phyloP scores from a whole-genome alignment of 2,797 vertebrate species.

The Poecilia gillii region DNA sequence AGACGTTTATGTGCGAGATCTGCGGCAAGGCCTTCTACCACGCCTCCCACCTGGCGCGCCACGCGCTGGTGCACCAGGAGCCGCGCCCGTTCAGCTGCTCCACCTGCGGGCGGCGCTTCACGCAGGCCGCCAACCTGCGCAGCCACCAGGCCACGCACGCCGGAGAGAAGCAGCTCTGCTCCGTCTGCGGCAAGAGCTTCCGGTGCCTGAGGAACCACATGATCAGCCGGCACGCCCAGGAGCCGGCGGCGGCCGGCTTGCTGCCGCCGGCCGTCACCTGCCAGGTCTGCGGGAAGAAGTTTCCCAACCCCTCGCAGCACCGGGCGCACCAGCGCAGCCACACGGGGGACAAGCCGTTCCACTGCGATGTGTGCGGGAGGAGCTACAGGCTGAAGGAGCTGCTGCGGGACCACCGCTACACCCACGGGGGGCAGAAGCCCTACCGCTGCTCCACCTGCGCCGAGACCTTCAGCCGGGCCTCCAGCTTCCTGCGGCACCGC shows the following conservation, averaged over 20 bases:
- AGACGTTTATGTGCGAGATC: conserved; percentile 62
- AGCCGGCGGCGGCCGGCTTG: background rate
- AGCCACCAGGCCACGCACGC: conserved; percentile 54
- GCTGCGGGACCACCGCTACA: conserved; percentile 49
- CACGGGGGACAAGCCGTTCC: conserved; percentile 50
- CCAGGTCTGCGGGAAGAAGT: conserved; percentile 55
- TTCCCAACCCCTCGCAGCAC: conserved; percentile 48
- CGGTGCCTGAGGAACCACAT: conserved; percentile 60
- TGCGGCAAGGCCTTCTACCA: conserved; percentile 64
- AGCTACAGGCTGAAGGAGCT: conserved; percentile 47
- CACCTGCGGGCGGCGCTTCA: conserved; percentile 56
- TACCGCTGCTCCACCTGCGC: conserved; percentile 47
- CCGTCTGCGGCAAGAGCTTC: conserved; percentile 58
- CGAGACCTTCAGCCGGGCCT: conserved; percentile 52
- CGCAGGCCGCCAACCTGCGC: conserved; percentile 57
- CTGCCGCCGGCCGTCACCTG: conserved; percentile 16
- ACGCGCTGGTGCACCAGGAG: conserved; percentile 53
- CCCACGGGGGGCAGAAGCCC: conserved; percentile 49
- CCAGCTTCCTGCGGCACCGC: conserved; percentile 56
- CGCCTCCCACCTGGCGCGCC: conserved; percentile 59
- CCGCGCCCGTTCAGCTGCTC: conserved; percentile 34
- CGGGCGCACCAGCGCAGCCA: conserved; percentile 40
- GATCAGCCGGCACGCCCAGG: conserved; percentile 56
- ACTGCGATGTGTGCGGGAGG: conserved; percentile 57
- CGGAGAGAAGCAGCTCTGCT: conserved; percentile 56